Base-by-base conservation (phyloP, 2,888 invertebrate species). In the Nomada fucata region DNA sequence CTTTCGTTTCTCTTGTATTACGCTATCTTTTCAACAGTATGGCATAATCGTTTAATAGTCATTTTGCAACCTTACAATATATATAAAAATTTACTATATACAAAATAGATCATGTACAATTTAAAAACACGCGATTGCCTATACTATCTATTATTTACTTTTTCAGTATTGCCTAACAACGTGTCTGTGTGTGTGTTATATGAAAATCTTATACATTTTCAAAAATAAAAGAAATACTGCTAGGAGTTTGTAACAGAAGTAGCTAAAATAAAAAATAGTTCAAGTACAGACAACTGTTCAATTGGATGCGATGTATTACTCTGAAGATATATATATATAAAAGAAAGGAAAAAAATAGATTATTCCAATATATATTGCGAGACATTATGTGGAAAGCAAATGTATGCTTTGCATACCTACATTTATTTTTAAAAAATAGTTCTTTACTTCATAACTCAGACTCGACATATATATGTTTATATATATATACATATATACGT, bases 31-130 rank as follows among this genome's bases (percentile, higher is more conserved):
- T 70, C 59, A 69, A 47, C 52, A 52, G 65, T 60, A 61, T n/a
- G 65, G 42, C 52, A 44, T 69, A 73, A 73, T 76, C 18, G n/a
- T 53, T 77, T 44, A 59, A 53, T 73, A 55, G 55, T 69, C 47
- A 65, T 70, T 71, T 69, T 69, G 65, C 57, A 64, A 76, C 47
- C 18, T 85, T 79, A 73, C 23, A 36, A 47, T 69, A 69, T 79
- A 84, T 86, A 84, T 84, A 87, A 87, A 79, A 84, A 79, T 77
- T 82, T 67, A 73, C 82, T 85, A 87, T 86, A 63, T 87, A 85
- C 77, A 87, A 87, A 86, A 85, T 85, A 81, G 75, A 78, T 82
- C 75, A 76, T 77, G 47, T 82, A 76, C 59, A 57, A 75, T 77
- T 77, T 79, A 82, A 82, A 84, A 76, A 84, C 73, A 79, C 57